Evolutionary conservation across 2,888 invertebrate genomes (phyloP), one percentile per base, ranked within the genome.

Genomic region (Sphaerophoria taeniata): DNA sequence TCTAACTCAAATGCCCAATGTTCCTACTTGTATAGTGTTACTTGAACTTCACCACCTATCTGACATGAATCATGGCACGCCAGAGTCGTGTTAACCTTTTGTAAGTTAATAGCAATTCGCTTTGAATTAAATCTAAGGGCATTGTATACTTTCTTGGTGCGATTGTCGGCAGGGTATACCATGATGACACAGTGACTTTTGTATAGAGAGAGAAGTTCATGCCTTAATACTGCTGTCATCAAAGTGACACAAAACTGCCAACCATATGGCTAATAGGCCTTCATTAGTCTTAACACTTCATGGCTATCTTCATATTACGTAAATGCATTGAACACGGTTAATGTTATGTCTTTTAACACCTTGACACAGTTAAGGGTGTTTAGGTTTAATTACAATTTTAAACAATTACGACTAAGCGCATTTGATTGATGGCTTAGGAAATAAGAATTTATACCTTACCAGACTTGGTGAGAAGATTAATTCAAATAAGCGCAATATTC

Each of bases 211-310:
- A 24, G 24, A 24, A 24, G 2, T 9, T 43, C 43, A 9, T 43
- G n/a, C n/a, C n/a, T n/a, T n/a, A n/a, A n/a, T n/a, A n/a, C n/a
- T n/a, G n/a, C n/a, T n/a, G n/a, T n/a, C n/a, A n/a, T n/a, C 39
- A 58, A 58, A 45, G 70, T 47, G 24, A 14, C 74, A 39, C 49
- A 49, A 49, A 34, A 65, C 81, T 81, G 60, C 61, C 81, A 65
- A 11, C 76, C 72, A 84, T 75, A 71, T 67, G 80, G 81, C 76
- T 85, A 81, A 85, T 85, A 81, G 84, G 84, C 60, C 81, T 85
- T 81, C 76, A 85, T 85, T 85, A 85, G 84, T 81, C 69, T 85
- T 81, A 80, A 81, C 84, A 85, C 84, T 85, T 85, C 39, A 81
- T 76, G 84, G 84, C 75, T 77, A 69, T 80, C 11, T 58, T 36